phyloP scores from a whole-genome alignment of 2,113 vertebrate species.

The Podarcis cretensis region DNA sequence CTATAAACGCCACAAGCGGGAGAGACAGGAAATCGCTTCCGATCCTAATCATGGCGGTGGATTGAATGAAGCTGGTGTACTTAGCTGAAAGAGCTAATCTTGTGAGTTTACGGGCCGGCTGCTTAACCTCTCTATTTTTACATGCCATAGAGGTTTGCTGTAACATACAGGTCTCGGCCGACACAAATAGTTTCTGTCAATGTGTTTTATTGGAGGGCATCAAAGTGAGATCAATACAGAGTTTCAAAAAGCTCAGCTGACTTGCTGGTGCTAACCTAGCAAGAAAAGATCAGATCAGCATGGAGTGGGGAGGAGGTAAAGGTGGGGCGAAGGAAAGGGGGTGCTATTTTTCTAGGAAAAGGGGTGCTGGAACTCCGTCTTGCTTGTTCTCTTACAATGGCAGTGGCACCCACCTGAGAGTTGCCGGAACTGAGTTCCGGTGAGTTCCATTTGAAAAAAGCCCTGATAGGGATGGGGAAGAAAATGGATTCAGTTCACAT shows the following conservation, averaged over 20 bases:
- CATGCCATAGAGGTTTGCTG: slow-evolving; percentile 29
- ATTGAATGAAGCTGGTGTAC: not conserved
- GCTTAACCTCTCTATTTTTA: not conserved
- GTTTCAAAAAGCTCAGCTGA: not conserved
- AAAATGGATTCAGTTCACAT: not conserved
- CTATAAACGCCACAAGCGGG: not conserved
- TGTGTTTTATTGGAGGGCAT: slow-evolving; percentile 53
- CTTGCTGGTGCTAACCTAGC: slow-evolving; percentile 31
- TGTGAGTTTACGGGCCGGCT: not conserved
- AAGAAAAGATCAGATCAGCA: not conserved
- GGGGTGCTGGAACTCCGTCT: too few relatives aligned
- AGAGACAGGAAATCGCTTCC: not conserved
- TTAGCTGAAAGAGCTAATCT: slow-evolving; percentile 12
- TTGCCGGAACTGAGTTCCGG: too few relatives aligned
- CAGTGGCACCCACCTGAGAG: too few relatives aligned
- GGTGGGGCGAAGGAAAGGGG: not conserved
- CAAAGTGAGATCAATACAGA: slow-evolving; percentile 50
- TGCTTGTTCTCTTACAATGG: too few relatives aligned
- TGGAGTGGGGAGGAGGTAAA: too few relatives aligned
- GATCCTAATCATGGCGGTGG: not conserved
- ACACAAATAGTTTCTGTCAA: slow-evolving; percentile 43
- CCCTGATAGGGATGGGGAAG: not conserved
- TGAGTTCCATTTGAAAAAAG: too few relatives aligned
- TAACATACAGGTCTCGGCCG: slow-evolving; percentile 17
- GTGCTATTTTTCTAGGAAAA: not conserved